phyloP scores from a whole-genome alignment of 2,113 vertebrate genomes.

The Acrocephalus arundinaceus region DNA sequence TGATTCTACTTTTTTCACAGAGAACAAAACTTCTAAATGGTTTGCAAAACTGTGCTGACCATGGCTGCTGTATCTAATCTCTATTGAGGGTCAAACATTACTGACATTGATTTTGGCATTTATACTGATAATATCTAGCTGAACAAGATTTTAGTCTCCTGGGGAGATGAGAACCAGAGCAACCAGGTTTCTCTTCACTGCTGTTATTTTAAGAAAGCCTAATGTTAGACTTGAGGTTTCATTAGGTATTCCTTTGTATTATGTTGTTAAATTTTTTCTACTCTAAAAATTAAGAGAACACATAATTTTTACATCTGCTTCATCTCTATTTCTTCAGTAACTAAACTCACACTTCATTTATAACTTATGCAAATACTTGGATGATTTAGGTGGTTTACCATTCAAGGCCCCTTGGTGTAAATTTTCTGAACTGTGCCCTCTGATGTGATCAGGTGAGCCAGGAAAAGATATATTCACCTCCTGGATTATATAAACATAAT shows the following conservation, averaged over 20 bases:
- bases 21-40: background rate
- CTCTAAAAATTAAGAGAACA: background rate
- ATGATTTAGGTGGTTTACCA: background rate
- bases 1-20: background rate
- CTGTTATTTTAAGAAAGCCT: background rate
- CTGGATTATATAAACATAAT: background rate
- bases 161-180: background rate
- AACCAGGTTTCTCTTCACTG: background rate
- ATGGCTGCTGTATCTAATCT: background rate
- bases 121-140: background rate
- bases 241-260: background rate
- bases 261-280: background rate
- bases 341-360: background rate
- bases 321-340: background rate
- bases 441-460: background rate
- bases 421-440: background rate
- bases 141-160: background rate
- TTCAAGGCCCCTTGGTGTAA: background rate
- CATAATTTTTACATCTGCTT: background rate
- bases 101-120: background rate
- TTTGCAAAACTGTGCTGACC: background rate
- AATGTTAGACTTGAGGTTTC: background rate
- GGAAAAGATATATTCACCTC: background rate
- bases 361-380: background rate
- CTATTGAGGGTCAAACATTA: background rate